These are phyloP conservation scores for Drosophila greeni DNA, from an alignment of 2,888 invertebrate species.

Conservation along the genomic window DNA sequence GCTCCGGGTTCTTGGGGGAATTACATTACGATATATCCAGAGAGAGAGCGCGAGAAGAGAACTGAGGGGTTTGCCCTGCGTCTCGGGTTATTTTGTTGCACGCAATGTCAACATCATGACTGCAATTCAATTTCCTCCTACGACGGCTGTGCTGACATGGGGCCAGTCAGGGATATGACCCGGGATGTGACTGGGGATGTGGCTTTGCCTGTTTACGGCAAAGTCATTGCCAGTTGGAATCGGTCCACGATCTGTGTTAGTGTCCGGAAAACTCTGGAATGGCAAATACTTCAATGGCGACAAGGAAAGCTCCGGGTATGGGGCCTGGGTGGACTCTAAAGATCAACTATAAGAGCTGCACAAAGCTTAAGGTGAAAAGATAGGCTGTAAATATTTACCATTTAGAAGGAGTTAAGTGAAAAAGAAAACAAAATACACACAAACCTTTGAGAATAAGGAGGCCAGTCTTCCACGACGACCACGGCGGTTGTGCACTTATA, in stretches of 20 bases:
- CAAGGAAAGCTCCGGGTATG: neutral
- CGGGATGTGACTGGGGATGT: constrained; percentile 6
- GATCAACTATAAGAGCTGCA: constrained; percentile 1
- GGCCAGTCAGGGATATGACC: constrained; percentile 10
- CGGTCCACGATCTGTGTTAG: constrained; percentile 6
- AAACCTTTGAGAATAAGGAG: constrained; percentile 16
- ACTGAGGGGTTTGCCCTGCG: constrained; percentile 10
- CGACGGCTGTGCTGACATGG: constrained; percentile 18
- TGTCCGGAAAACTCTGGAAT: constrained; percentile 1
- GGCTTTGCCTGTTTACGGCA: constrained; percentile 40
- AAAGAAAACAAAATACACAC: no score
- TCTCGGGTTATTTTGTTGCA: constrained; percentile 54
- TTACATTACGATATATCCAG: constrained; percentile 55
- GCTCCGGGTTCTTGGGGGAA: constrained; percentile 44
- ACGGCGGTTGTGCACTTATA: constrained; percentile 3
- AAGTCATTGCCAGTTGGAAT: constrained; percentile 22
- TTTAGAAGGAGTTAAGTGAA: neutral
- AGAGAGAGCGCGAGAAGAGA: neutral
- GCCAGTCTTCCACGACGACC: constrained; percentile 18
- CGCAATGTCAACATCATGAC: constrained; percentile 69
- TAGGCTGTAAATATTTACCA: neutral
- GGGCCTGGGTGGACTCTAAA: neutral
- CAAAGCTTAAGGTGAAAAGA: neutral
- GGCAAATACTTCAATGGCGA: constrained; percentile 1
- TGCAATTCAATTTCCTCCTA: constrained; percentile 68